A percentile compares a stretch with the other conserved stretches of the same genome.
phyloP scores from a whole-genome alignment of 2,888 invertebrate species.

The Rambutsinella grinnellia region DNA sequence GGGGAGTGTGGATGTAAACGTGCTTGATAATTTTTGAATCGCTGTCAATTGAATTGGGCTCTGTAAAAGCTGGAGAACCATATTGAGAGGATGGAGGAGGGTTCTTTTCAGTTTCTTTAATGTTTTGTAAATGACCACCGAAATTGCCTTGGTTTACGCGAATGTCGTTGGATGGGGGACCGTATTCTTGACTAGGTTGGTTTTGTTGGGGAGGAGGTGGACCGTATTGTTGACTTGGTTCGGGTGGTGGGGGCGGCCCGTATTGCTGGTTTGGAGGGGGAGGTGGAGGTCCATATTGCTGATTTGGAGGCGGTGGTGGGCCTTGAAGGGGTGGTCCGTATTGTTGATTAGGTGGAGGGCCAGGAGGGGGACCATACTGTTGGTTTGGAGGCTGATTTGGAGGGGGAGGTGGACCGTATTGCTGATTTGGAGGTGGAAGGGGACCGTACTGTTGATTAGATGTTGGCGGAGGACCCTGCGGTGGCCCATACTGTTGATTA shows the following conservation, averaged over 20 bases:
- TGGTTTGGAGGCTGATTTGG: neutral
- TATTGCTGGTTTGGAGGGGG: slow-evolving; percentile 24
- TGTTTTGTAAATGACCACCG: slow-evolving; percentile 34
- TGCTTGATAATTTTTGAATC: slow-evolving; percentile 77
- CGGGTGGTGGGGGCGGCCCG: slow-evolving; percentile 20
- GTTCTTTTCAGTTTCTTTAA: slow-evolving; percentile 1
- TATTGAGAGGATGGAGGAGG: neutral
- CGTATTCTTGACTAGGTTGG: slow-evolving; percentile 20
- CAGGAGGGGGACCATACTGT: slow-evolving; percentile 1
- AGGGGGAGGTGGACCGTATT: neutral
- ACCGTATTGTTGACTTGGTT: slow-evolving; percentile 22
- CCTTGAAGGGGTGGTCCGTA: too few relatives aligned
- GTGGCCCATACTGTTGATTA: neutral
- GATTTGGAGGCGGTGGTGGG: slow-evolving; percentile 6
- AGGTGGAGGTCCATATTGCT: slow-evolving; percentile 10
- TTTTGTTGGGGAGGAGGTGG: slow-evolving; percentile 20
- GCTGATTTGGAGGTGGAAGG: slow-evolving; percentile 1
- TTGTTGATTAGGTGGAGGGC: slow-evolving; percentile 15
- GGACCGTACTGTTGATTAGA: slow-evolving; percentile 1
- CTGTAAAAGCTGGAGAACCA: neutral
- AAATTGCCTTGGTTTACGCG: slow-evolving; percentile 24
- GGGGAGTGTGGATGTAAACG: slow-evolving; percentile 91
- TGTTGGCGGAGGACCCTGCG: neutral
- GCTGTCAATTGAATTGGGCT: neutral
- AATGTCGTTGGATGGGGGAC: slow-evolving; percentile 12